Evolutionary conservation across 2,888 invertebrate species (phyloP), one percentile per base, ranked within the genome.

Genomic region (Cryptocephalus moraei): DNA sequence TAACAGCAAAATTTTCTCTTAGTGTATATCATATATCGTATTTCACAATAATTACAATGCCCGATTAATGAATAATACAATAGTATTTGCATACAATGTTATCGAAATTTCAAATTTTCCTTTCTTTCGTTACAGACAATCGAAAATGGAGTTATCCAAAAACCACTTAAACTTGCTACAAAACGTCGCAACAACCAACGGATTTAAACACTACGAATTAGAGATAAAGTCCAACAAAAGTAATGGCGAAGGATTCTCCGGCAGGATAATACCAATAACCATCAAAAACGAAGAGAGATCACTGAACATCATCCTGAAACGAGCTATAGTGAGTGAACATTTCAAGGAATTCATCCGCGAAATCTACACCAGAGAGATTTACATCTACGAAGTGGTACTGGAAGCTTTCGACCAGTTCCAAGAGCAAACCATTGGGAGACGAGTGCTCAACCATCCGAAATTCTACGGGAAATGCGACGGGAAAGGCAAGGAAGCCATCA

Each of bases 291-390:
- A 31, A 8, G 34, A 44, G 8, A 48, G 46, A 36, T 47, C 34
- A 1, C 22, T 61, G 9, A 50, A 59, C 14, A 51, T 61, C 43
- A 62, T 66, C 3, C 49, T 62, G 11, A 67, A 67, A 56, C 54
- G 57, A 10, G 59, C 64, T 0, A 57, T 56, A 6, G 42, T 44
- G 12, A 53, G 48, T 11, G 56, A 57, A 46, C 47, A 42, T 9
- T 49, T 59, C 8, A 51, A 63, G 9, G 50, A 55, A 22, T 8
- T 51, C 4, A 46, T 65, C 6, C 49, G 49, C 1, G 13, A 48
- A 3, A 49, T 57, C 1, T 66, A 60, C 49, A 38, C 48, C 6
- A 50, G 63, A 13, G 67, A 67, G 54, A 53, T 57, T 8, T 57
- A 55, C 41, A 42, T 62, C 8, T 67, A 67, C 50, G 50, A 52